Evolutionary conservation across 2,888 invertebrate genomes (phyloP).

Genomic region (Euplexia lucipara): DNA sequence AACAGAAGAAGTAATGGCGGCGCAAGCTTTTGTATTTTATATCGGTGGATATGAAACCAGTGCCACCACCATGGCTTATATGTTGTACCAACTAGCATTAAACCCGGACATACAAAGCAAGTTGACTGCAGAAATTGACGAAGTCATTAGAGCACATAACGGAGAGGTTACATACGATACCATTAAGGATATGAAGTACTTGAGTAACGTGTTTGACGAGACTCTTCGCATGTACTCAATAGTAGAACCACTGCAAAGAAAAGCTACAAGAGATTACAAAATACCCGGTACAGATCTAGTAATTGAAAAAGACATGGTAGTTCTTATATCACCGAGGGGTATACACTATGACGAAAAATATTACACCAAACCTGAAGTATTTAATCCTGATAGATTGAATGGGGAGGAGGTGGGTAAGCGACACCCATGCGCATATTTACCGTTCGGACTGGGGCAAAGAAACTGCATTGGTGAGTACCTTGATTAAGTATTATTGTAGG

Average conservation of each 20-base stretch:
- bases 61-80: constrained; percentile 79
- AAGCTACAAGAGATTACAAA: constrained; percentile 73
- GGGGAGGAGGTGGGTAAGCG: constrained; percentile 71
- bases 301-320: constrained; percentile 74
- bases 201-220: constrained; percentile 78
- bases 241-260: constrained; percentile 77
- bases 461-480: constrained; percentile 80
- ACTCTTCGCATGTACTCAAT: constrained; percentile 86
- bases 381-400: constrained; percentile 86
- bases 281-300: constrained; percentile 77
- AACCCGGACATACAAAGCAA: constrained; percentile 80
- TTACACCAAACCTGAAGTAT: constrained; percentile 82
- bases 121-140: constrained; percentile 74
- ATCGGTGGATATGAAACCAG: constrained; percentile 85
- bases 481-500: constrained; percentile 47
- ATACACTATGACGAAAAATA: constrained; percentile 83
- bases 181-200: constrained; percentile 78
- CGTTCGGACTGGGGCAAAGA: constrained; percentile 83
- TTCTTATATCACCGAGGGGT: constrained; percentile 77
- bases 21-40: constrained; percentile 85
- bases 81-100: constrained; percentile 57
- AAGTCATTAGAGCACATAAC: constrained; percentile 69
- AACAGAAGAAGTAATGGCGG: constrained; percentile 76
- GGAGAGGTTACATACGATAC: constrained; percentile 79
- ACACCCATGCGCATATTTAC: constrained; percentile 79